A percentile compares a stretch with the other conserved stretches of the same genome.
These are phyloP conservation scores for Mya arenaria DNA, from an alignment of 1,140 invertebrate species.

Conservation along the genomic window DNA sequence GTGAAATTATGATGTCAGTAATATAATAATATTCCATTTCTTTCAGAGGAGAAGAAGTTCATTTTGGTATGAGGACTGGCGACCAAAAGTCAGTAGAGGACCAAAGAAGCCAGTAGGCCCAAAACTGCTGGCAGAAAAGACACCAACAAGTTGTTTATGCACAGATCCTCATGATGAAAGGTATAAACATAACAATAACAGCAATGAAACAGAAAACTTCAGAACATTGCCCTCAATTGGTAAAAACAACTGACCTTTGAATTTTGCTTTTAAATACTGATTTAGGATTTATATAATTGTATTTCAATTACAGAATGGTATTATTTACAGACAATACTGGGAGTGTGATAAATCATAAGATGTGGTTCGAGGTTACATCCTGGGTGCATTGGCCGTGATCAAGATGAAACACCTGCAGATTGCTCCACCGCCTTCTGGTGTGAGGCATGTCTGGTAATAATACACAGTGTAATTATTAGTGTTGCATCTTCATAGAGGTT, in stretches of 20 bases:
- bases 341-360: neutral
- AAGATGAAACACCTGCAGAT: conserved; percentile 10
- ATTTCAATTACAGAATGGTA: neutral
- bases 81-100: neutral
- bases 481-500: neutral
- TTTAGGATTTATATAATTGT: neutral
- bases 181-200: neutral
- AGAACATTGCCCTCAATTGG: neutral
- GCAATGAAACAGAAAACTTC: neutral
- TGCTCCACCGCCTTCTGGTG: conserved; percentile 3
- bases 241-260: neutral
- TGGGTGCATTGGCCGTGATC: neutral
- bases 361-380: neutral
- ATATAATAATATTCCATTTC: too few relatives aligned
- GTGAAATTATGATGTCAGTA: too few relatives aligned
- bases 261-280: neutral
- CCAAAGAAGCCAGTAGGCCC: too few relatives aligned
- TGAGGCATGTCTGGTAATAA: conserved; percentile 1
- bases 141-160: neutral
- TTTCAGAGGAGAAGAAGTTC: conserved; percentile 13
- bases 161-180: neutral
- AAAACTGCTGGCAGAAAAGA: too few relatives aligned
- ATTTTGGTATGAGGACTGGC: neutral
- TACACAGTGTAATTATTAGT: neutral
- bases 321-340: conserved; percentile 16